Conservation (phyloP, 1,140 invertebrate species). For the Tribolium castaneum region DNA sequence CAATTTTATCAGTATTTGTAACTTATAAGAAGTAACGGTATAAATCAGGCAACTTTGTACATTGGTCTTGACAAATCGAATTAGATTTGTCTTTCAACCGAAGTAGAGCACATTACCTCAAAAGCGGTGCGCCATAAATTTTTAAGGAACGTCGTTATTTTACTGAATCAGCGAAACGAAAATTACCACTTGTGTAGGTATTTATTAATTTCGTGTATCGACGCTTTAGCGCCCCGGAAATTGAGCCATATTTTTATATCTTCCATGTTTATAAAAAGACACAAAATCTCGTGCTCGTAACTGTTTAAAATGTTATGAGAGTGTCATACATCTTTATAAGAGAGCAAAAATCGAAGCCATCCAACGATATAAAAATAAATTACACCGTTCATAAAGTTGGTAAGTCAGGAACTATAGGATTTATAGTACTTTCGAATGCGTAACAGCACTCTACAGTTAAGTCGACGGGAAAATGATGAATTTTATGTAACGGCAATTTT, state of each 20-base stretch:
- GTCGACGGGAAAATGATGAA: background rate
- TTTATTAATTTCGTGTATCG: background rate
- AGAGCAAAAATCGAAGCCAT: conserved; percentile 16
- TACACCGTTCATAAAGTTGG: conserved; percentile 3
- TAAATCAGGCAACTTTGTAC: conserved; percentile 26
- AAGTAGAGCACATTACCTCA: conserved; percentile 10
- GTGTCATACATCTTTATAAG: conserved; percentile 20
- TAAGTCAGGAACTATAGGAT: conserved; percentile 16
- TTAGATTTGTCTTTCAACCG: conserved; percentile 13
- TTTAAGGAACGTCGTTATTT: background rate
- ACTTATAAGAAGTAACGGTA: conserved; percentile 13
- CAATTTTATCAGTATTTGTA: conserved; percentile 24
- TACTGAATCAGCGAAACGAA: background rate
- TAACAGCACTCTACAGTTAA: conserved; percentile 19
- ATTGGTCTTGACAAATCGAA: conserved; percentile 22
- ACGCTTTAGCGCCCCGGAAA: background rate
- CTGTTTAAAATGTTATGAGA: conserved; percentile 21
- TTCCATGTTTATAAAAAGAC: conserved; percentile 3
- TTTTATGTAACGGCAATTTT: background rate
- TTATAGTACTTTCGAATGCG: conserved; percentile 23
- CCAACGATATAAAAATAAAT: conserved; percentile 23
- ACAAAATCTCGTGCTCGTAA: background rate
- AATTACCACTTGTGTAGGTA: background rate
- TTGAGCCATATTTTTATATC: background rate
- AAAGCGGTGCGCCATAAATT: conserved; percentile 1